A percentile compares a stretch with the other conserved stretches of the same genome.
phyloP scores from a whole-genome alignment of 2,113 vertebrate genomes.

The Scophthalmus maximus region DNA sequence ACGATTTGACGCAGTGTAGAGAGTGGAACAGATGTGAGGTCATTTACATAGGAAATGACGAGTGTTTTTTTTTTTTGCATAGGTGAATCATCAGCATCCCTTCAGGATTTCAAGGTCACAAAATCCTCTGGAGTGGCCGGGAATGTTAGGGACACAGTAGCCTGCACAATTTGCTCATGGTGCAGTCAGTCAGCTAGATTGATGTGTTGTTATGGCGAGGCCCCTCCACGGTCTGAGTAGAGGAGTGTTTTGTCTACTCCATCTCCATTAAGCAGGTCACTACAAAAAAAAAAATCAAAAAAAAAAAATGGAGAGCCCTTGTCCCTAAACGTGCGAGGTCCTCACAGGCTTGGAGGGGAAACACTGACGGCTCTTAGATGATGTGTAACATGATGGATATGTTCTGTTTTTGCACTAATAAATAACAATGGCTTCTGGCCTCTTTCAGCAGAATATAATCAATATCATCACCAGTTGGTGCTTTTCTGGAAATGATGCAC shows the following conservation, averaged over 20 bases:
- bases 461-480: conserved; percentile 44
- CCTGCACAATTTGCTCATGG: conserved; percentile 48
- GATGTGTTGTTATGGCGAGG: conserved; percentile 56
- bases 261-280: conserved; percentile 70
- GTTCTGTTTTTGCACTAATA: conserved; percentile 53
- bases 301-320: conserved; percentile 61
- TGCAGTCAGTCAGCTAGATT: conserved; percentile 55
- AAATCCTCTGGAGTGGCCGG: conserved; percentile 20
- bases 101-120: conserved; percentile 70
- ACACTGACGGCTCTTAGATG: conserved; percentile 42
- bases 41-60: conserved; percentile 61
- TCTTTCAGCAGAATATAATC: conserved; percentile 54
- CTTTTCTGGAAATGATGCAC: conserved; percentile 36
- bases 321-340: conserved; percentile 53
- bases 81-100: conserved; percentile 59
- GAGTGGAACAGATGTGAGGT: conserved; percentile 64
- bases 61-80: conserved; percentile 69
- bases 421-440: conserved; percentile 41
- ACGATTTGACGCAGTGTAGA: conserved; percentile 46
- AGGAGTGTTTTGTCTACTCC: conserved; percentile 64
- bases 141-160: conserved; percentile 44
- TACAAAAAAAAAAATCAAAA: no score
- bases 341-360: conserved; percentile 38
- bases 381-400: conserved; percentile 65
- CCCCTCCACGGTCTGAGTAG: conserved; percentile 49